Conservation (phyloP, 2,888 invertebrate genomes). For the Drosophila meridiana region DNA sequence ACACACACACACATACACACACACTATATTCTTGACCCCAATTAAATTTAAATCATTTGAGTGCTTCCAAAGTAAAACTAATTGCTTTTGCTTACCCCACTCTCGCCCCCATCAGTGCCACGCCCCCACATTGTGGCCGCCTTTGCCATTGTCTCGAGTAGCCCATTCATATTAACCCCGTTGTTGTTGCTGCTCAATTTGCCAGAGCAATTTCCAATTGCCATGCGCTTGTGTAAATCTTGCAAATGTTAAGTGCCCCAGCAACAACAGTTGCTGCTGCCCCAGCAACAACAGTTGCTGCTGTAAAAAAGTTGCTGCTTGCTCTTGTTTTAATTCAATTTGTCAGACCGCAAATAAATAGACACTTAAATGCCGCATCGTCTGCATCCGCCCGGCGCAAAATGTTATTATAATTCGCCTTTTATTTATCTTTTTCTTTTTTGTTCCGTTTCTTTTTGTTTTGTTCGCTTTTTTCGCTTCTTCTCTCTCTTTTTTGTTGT, state of each 20-base stretch:
- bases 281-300: conserved; percentile 3
- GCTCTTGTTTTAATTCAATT: conserved; percentile 72
- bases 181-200: conserved; percentile 42
- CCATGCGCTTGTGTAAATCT: conserved; percentile 38
- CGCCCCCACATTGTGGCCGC: background rate
- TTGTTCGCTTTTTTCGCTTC: background rate
- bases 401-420: conserved; percentile 10
- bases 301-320: conserved; percentile 22
- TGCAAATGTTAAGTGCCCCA: conserved; percentile 34
- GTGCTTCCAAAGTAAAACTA: conserved; percentile 75
- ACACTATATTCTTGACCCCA: conserved; percentile 66
- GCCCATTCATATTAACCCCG: conserved; percentile 31
- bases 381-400: conserved; percentile 42
- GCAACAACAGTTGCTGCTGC: conserved; percentile 10
- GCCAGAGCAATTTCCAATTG: conserved; percentile 55
- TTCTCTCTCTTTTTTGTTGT: conserved; percentile 14
- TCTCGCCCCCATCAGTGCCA: background rate
- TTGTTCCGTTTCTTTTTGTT: background rate
- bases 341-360: conserved; percentile 71
- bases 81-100: conserved; percentile 67
- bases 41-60: conserved; percentile 82
- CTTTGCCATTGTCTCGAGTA: conserved; percentile 42
- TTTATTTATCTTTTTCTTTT: background rate
- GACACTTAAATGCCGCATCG: conserved; percentile 64
- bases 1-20: background rate